Evolutionary conservation across 1,140 invertebrate species (phyloP), one percentile per base, ranked within the genome.

Genomic region (Rhopalosiphum maidis): DNA sequence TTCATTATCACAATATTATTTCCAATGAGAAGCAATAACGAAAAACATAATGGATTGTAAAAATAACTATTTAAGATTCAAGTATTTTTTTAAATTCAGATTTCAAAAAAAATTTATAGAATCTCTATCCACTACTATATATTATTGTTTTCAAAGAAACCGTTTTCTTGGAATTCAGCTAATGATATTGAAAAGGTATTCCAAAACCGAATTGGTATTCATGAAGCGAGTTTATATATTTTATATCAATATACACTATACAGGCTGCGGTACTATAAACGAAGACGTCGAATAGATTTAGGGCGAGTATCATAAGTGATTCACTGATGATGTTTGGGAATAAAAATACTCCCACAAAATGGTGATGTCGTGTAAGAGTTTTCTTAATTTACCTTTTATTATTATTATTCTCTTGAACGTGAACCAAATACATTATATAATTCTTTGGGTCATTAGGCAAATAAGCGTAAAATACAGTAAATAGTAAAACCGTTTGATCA

Each of bases 181-280:
- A 89, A 89, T 89, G 87, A 54, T 89, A 89, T 89, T 54, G 87
- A 54, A 89, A 37, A 89, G n/a, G n/a, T 54, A 88, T 88, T 51
- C 18, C 46, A 25, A 43, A 87, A 87, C n/a, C 21, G n/a, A 51
- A 54, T 89, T 89, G 48, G 48, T 89, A 89, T 89, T 89, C 87
- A 54, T 23, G 87, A 54, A 23, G 48, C 22, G 48, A 89, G 46
- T 54, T 54, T 37, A 54, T 89, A 54, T 77, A 77, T n/a, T 77
- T 85, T 85, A 85, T 85, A 85, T 43, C 35, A 41, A 85, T 23
- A 41, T 83, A n/a, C 30, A 85, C 8, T 23, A 41, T 83, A n/a
- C 30, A 85, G 22, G 37, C 41, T 2, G 83, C 83, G 22, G 60
- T 77, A 77, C 30, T 46, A 21, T 86, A 30, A 30, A 86, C 85